Conservation (phyloP, 2,113 vertebrate species). For the Phyllostomus hastatus region DNA sequence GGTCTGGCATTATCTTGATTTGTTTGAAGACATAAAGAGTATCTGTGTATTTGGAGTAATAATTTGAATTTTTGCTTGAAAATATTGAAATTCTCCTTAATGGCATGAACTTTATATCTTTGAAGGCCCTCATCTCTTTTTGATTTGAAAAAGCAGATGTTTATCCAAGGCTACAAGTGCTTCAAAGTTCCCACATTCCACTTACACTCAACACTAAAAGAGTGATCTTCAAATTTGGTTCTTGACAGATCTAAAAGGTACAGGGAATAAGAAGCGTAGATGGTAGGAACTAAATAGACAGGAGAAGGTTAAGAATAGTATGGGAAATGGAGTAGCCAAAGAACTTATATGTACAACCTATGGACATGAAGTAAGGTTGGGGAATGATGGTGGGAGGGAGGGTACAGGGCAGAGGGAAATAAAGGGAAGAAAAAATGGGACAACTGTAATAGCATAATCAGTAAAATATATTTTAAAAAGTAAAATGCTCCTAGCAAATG, state of each 20-base stretch:
- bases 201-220: background rate
- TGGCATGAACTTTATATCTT: background rate
- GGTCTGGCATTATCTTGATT: background rate
- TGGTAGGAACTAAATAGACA: no score
- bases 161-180: background rate
- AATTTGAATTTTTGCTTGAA: background rate
- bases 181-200: background rate
- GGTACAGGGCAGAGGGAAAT: no score
- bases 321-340: no score
- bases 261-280: no score
- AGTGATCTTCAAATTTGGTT: slow-evolving; percentile 37
- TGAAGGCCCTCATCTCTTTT: background rate
- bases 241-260: slow-evolving; percentile 19
- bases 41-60: background rate
- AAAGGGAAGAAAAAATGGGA: no score
- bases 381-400: no score
- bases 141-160: background rate
- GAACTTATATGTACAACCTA: no score
- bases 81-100: background rate
- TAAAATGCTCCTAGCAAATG: slow-evolving; percentile 4
- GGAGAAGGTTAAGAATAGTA: no score
- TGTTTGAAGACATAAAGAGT: background rate
- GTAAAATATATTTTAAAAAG: no score
- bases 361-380: no score
- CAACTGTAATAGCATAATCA: no score